Percentiles rank a stretch among this genome's conserved stretches.
These are phyloP conservation scores for Monomorium pharaonis DNA, from an alignment of 1,140 invertebrate species.

Conservation along the genomic window DNA sequence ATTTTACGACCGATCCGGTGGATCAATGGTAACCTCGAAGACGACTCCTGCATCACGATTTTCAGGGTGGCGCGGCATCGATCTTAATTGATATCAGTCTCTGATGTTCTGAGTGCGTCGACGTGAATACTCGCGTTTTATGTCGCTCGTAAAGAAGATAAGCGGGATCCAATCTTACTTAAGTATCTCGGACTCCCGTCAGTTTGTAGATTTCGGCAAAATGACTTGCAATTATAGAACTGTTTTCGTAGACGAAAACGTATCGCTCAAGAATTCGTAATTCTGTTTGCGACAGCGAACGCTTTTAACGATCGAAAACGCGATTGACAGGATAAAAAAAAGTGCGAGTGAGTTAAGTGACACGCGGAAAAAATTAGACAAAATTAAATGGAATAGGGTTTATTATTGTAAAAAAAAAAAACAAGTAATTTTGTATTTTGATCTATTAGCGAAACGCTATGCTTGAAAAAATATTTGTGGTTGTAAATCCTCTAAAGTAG, in stretches of 20 bases:
- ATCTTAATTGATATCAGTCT: slow-evolving; percentile 70
- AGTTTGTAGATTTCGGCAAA: slow-evolving; percentile 23
- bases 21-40: slow-evolving; percentile 64
- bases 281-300: not conserved
- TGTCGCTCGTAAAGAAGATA: slow-evolving; percentile 52
- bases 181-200: slow-evolving; percentile 9
- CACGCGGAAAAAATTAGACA: not conserved
- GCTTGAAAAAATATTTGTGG: not conserved
- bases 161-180: slow-evolving; percentile 50
- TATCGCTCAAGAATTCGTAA: slow-evolving; percentile 7
- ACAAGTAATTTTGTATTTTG: not conserved
- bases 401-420: not conserved
- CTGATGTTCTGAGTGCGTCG: not conserved
- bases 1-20: slow-evolving; percentile 70
- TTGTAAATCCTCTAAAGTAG: not conserved
- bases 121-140: slow-evolving; percentile 37
- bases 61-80: slow-evolving; percentile 54
- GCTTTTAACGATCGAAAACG: not conserved
- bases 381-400: not conserved
- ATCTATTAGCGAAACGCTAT: not conserved
- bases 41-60: slow-evolving; percentile 47
- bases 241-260: slow-evolving; percentile 20
- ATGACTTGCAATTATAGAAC: slow-evolving; percentile 37
- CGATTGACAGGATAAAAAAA: not conserved
- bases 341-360: not conserved